A percentile compares a stretch with the other conserved stretches of the same genome.
Evolutionary conservation across 1,140 invertebrate genomes (phyloP).

Genomic region (Diorhabda sublineata): DNA sequence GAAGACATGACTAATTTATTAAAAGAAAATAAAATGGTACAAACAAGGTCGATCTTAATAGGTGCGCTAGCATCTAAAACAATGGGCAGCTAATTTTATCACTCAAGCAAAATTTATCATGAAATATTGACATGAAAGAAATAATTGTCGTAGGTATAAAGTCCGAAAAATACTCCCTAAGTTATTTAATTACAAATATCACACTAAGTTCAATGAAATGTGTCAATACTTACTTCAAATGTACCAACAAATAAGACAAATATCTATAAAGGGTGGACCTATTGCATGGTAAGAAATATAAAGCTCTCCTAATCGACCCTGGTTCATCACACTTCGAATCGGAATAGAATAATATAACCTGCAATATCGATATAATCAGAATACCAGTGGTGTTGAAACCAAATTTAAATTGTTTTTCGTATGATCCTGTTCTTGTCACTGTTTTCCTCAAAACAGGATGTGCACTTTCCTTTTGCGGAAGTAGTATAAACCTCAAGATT

Average conservation of each 20-base stretch:
- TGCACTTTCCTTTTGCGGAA: conserved; percentile 16
- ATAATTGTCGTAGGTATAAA: too few relatives aligned
- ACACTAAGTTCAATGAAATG: too few relatives aligned
- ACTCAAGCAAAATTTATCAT: too few relatives aligned
- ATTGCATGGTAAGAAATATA: conserved; percentile 16
- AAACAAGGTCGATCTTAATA: too few relatives aligned
- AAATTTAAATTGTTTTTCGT: conserved; percentile 81
- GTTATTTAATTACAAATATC: too few relatives aligned
- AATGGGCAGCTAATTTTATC: too few relatives aligned
- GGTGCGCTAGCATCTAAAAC: too few relatives aligned
- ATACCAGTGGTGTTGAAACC: conserved; percentile 80
- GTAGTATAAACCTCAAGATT: conserved; percentile 24
- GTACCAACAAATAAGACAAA: conserved; percentile 92
- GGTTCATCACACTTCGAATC: conserved; percentile 42
- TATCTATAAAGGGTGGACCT: conserved; percentile 87
- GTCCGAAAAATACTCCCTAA: too few relatives aligned
- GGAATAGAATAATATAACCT: conserved; percentile 64
- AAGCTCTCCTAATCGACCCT: background rate
- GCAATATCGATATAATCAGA: conserved; percentile 67
- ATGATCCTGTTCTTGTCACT: conserved; percentile 49
- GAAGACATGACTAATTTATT: background rate
- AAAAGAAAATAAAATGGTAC: too few relatives aligned
- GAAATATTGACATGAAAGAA: too few relatives aligned
- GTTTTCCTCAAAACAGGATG: conserved; percentile 20
- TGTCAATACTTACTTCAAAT: conserved; percentile 69